Evolutionary conservation across 2,888 invertebrate genomes (phyloP), one percentile per base, ranked within the genome.

Genomic region (Galerucella nymphaeae): DNA sequence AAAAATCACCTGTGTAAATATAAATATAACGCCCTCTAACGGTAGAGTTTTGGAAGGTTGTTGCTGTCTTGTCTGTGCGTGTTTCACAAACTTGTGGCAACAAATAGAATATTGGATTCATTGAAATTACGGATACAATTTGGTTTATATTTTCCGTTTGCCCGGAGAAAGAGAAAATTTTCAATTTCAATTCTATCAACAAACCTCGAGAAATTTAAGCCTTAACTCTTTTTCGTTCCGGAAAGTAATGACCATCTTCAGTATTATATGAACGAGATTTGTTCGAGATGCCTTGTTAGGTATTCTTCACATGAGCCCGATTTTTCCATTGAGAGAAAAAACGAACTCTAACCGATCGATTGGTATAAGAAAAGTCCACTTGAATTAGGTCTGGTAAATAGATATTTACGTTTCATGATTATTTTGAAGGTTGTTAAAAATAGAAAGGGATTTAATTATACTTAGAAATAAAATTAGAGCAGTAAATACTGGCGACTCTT

Each of bases 251-350:
- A 20, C 58, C 30, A 59, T 58, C 41, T 58, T 45, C 66, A 30
- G 58, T 58, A 58, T 66, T 42, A 69, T 63, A 69, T 69, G 63
- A 63, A 69, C 62, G 53, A 23, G 62, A 63, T 69, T 63, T 55
- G 53, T 23, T 63, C 41, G 55, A 69, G 30, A 63, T 69, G 20
- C 50, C 38, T 53, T 61, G 8, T 69, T 69, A 69, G 42, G 62
- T 62, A 69, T 69, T 69, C 69, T 69, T 42, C 62, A 63, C 69
- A 55, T 62, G 69, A 16, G 53, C 63, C 42, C 53, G 50, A 69
- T 69, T 62, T n/a, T 69, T 69, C 62, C 62, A 69, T 63, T 69
- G 63, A 69, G 55, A 63, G 13, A 55, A 53, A 69, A 55, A 69
- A 67, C 23, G 45, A 58, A 18, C 23, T 10, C 5, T 18, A 6